Conservation (phyloP, 1,140 invertebrate genomes). For the Trialeurodes vaporariorum region DNA sequence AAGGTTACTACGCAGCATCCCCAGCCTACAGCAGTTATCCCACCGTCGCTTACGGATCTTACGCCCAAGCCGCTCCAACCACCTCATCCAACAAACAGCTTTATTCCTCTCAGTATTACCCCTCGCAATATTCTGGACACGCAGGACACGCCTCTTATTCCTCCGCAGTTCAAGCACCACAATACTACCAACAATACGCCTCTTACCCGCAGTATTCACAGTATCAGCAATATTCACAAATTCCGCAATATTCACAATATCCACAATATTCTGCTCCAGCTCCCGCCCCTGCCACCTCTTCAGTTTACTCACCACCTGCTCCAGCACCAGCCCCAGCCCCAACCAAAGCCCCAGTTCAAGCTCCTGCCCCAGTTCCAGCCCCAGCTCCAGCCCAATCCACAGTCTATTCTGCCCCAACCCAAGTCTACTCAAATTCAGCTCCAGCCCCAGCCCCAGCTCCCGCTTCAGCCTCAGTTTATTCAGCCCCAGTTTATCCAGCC, state of each 20-base stretch:
- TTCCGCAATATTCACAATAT: no score
- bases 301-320: no score
- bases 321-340: neutral
- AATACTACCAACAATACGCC: no score
- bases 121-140: neutral
- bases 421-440: neutral
- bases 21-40: neutral
- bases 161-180: no score
- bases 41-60: neutral
- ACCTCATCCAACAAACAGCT: no score
- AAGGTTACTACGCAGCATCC: neutral
- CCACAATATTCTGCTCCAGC: neutral
- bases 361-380: neutral
- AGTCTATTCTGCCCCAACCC: no score
- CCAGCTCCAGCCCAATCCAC: neutral
- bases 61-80: neutral
- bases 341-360: neutral
- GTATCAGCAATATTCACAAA: no score
- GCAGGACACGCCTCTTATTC: neutral
- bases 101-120: neutral
- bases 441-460: constrained; percentile 5
- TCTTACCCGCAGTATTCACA: no score
- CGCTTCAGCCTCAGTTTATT: neutral
- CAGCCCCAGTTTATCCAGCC: neutral
- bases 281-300: no score